Conservation (phyloP, 2,888 invertebrate species). For the Cremastinae sp. region DNA sequence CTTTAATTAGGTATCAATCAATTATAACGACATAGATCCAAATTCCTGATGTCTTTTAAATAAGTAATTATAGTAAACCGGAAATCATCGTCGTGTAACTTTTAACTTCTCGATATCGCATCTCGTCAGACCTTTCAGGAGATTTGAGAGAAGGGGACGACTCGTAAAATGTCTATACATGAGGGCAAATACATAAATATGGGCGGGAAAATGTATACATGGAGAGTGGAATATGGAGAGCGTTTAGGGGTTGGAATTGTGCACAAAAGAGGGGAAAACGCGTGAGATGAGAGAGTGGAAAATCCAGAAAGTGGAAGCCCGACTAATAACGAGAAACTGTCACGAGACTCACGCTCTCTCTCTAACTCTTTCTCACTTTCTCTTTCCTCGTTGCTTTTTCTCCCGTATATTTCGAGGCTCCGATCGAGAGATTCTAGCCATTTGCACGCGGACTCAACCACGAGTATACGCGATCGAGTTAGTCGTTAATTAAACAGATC, state of each 20-base stretch:
- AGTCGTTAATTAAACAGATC: slow-evolving; percentile 66
- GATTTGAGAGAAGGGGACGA: background rate
- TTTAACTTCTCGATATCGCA: background rate
- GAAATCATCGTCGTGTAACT: background rate
- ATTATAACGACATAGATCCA: too few species aligned
- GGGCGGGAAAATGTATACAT: background rate
- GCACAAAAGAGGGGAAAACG: slow-evolving; percentile 3
- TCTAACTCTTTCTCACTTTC: too few species aligned
- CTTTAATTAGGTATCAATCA: too few species aligned
- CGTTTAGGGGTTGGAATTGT: background rate
- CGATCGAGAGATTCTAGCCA: slow-evolving; percentile 13
- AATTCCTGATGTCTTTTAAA: too few species aligned
- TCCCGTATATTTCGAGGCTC: slow-evolving; percentile 23
- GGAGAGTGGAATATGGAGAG: background rate
- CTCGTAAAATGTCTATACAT: slow-evolving; percentile 3
- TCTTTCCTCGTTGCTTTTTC: slow-evolving; percentile 2
- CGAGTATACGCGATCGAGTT: slow-evolving; percentile 25
- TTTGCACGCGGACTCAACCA: background rate
- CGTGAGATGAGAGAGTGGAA: slow-evolving; percentile 51
- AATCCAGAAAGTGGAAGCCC: slow-evolving; percentile 43
- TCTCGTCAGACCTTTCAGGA: background rate
- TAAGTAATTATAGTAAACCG: too few species aligned
- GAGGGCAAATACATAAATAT: background rate
- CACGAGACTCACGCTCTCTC: slow-evolving; percentile 29
- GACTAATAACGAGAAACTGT: slow-evolving; percentile 62